Percentiles rank a stretch among this genome's conserved stretches.
phyloP scores from a whole-genome alignment of 2,797 vertebrate species.

The Loriculus beryllinus region DNA sequence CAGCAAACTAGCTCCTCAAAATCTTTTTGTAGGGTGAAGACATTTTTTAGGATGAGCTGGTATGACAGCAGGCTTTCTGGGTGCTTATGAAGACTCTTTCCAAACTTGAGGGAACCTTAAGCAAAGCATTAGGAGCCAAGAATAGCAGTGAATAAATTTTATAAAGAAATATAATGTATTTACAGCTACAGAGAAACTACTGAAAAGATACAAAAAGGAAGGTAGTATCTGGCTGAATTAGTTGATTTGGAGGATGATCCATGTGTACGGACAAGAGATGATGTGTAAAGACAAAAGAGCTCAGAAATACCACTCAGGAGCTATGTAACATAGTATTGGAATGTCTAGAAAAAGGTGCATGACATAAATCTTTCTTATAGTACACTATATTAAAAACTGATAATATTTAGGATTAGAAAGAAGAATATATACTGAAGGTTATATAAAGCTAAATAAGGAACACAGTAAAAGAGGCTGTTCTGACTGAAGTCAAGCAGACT shows the following conservation, averaged over 20 bases:
- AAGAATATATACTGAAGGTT: not conserved
- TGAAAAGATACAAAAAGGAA: not conserved
- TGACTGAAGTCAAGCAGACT: not conserved
- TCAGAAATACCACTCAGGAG: not conserved
- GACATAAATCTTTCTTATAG: not conserved
- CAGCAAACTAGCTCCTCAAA: not conserved
- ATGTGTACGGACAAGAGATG: not conserved
- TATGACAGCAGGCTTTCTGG: not conserved
- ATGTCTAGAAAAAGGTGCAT: not conserved
- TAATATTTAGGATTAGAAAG: not conserved
- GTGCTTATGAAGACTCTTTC: not conserved
- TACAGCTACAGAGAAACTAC: not conserved
- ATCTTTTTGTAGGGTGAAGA: not conserved
- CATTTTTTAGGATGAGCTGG: not conserved
- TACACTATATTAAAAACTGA: not conserved
- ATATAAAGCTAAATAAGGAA: not conserved
- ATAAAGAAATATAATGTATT: not conserved
- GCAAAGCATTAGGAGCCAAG: not conserved
- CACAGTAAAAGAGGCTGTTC: not conserved
- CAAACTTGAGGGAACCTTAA: not conserved
- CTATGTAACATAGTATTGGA: not conserved
- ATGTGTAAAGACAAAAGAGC: not conserved
- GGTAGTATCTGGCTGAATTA: not conserved
- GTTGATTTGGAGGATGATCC: not conserved
- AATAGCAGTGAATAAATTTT: not conserved